Conservation (phyloP, 2,888 invertebrate genomes). For the Cephus nigrinus region DNA sequence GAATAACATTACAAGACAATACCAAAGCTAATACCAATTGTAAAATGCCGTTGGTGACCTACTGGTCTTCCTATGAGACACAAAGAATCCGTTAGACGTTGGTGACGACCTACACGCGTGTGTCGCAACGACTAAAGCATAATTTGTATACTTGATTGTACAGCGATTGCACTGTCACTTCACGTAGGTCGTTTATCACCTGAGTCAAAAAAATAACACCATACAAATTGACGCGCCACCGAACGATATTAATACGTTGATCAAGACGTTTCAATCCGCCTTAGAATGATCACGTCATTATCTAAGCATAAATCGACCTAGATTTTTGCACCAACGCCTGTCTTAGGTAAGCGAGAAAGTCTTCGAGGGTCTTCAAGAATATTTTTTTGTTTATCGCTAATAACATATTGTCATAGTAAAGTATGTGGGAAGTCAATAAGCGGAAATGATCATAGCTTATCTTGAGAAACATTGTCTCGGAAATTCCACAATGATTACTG, state of each 20-base stretch:
- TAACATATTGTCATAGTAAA: neutral
- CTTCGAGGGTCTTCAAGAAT: neutral
- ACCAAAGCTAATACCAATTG: neutral
- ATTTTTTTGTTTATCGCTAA: neutral
- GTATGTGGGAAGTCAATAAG: neutral
- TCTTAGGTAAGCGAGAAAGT: neutral
- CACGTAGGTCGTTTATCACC: conserved; percentile 18
- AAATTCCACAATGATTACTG: neutral
- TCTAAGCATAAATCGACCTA: neutral
- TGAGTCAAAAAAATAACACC: neutral
- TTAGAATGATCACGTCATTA: neutral
- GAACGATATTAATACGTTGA: neutral
- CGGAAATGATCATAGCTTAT: neutral
- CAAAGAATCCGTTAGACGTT: conserved; percentile 1
- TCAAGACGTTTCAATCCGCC: neutral
- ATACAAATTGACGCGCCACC: neutral
- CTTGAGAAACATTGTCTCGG: neutral
- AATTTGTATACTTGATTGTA: conserved; percentile 23
- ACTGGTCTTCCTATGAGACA: conserved; percentile 11
- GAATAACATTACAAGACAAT: conserved; percentile 27
- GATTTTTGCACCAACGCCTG: neutral
- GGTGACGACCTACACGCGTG: conserved; percentile 19
- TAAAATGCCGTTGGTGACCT: conserved; percentile 11
- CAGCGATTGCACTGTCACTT: conserved; percentile 25
- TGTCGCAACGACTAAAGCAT: conserved; percentile 29